A percentile compares a stretch with the other conserved stretches of the same genome.
These are phyloP conservation scores for Prionailurus viverrinus DNA, from an alignment of 2,113 vertebrate genomes.

Conservation along the genomic window DNA sequence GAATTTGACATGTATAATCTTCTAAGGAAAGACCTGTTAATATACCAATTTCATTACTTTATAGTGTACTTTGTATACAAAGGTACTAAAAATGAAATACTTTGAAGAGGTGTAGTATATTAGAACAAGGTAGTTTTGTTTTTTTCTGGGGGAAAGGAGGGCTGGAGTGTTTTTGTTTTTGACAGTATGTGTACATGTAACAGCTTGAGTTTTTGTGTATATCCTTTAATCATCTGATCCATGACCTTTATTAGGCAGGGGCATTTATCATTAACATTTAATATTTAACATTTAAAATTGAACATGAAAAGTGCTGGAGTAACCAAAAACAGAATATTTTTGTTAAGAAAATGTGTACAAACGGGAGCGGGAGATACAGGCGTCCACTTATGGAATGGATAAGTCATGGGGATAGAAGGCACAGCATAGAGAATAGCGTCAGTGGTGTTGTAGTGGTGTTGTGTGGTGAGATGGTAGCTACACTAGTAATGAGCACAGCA, in stretches of 20 bases:
- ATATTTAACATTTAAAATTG: neutral
- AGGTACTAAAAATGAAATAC: constrained; percentile 49
- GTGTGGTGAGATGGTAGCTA: neutral
- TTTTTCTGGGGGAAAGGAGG: neutral
- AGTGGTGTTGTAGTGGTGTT: neutral
- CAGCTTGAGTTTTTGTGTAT: constrained; percentile 15
- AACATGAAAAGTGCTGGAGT: neutral
- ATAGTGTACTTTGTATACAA: neutral
- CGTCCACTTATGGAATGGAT: neutral
- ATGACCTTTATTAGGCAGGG: neutral
- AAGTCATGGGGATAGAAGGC: neutral
- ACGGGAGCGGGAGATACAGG: neutral
- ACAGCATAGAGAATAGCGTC: neutral
- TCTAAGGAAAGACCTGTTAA: neutral
- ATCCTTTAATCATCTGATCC: neutral
- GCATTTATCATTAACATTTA: constrained; percentile 27
- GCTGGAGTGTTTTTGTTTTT: constrained; percentile 17
- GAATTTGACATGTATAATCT: neutral
- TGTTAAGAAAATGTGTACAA: constrained; percentile 36
- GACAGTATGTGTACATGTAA: neutral
- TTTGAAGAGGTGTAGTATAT: neutral
- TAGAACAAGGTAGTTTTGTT: constrained; percentile 30
- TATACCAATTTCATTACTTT: constrained; percentile 6
- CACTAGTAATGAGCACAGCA: neutral
- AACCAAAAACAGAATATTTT: constrained; percentile 10